Base-by-base conservation (phyloP, 2,888 invertebrate genomes). In the Amiota minor region DNA sequence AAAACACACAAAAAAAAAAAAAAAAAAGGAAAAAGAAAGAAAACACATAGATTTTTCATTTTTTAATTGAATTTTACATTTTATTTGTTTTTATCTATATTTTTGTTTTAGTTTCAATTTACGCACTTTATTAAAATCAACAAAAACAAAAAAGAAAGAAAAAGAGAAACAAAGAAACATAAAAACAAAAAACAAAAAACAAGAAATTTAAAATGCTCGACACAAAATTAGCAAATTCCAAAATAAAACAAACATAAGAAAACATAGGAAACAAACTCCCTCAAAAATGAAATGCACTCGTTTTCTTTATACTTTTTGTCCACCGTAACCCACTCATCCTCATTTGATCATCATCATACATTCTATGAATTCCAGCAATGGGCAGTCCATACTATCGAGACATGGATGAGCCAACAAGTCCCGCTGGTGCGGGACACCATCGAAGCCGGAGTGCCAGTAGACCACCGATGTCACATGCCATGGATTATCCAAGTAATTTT, bases 341-440 rank as follows among this genome's bases (percentile, higher is more conserved):
- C 88, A 87, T 88, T 84, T 88, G 91, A 91, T 89, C 91, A 91
- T 88, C 91, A 89, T 87, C 90, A 90, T 90, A 84, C 89, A 89
- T 89, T 90, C 84, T 89, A 81, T 88, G 83, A 88, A 84, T 90
- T 90, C 82, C 88, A 90, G 90, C 89, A 85, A 91, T 91, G 91
- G 90, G 90, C 86, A 93, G 93, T 88, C 93, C 94, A 91, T 93
- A 93, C 90, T 92, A 93, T 89, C 92, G 93, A 90, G 93, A 94
- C 91, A 93, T 94, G 91, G 96, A 96, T 91, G 95, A 96, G 90
- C 93, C 95, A 86, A 94, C 93, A 87, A 95, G 95, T 91, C 96
- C 96, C 89, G 94, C 95, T 91, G 93, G 95, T 92, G 93, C 95
- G 90, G 95, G 96, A 89, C 94, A 94, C 87, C 92, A 92, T 93